Evolutionary conservation across 2,113 vertebrate genomes (phyloP).

Genomic region (Perca flavescens): DNA sequence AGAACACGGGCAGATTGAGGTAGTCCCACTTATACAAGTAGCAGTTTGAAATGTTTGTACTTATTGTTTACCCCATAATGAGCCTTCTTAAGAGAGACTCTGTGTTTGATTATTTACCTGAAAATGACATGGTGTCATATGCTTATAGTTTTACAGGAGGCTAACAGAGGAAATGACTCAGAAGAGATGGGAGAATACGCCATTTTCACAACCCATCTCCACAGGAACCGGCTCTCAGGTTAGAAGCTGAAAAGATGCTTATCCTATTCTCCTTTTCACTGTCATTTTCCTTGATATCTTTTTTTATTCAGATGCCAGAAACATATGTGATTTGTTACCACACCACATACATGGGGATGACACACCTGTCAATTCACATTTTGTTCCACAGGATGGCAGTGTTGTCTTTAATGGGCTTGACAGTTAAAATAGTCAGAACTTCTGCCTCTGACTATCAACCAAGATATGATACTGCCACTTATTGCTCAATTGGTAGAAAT

Average conservation of each 20-base stretch:
- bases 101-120: background rate
- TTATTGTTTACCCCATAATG: background rate
- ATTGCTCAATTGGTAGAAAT: background rate
- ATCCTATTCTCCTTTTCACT: background rate
- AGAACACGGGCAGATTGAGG: constrained; percentile 98
- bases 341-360: background rate
- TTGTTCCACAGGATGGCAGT: constrained; percentile 68
- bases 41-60: background rate
- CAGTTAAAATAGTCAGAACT: background rate
- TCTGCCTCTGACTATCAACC: background rate
- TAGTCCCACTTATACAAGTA: constrained; percentile 50
- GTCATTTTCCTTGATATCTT: background rate
- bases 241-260: constrained; percentile 17
- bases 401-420: constrained; percentile 5
- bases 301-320: background rate
- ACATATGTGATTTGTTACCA: background rate
- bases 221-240: constrained; percentile 87
- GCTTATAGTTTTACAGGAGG: constrained; percentile 91
- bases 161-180: constrained; percentile 95
- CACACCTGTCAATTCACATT: background rate
- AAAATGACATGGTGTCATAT: constrained; percentile 5
- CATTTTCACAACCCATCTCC: constrained; percentile 87
- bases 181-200: constrained; percentile 92
- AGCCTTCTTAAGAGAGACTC: background rate
- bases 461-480: background rate